Evolutionary conservation across 1,140 invertebrate genomes (phyloP).

Genomic region (Microplitis mediator): DNA sequence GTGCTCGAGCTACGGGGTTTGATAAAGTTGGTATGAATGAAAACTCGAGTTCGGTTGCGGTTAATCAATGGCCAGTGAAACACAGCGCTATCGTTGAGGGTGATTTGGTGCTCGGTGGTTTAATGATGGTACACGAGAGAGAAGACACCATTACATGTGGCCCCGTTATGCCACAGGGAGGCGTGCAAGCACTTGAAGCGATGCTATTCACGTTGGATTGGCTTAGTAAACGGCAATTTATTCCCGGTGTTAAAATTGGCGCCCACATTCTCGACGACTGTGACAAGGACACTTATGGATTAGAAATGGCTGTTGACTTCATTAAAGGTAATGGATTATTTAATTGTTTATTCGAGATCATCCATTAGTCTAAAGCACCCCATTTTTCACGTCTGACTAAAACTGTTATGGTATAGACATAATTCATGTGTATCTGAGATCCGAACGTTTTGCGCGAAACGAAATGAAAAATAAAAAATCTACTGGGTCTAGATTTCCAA

Average conservation of each 20-base stretch:
- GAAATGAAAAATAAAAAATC: no score
- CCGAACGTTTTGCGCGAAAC: no score
- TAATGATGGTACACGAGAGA: conserved; percentile 95
- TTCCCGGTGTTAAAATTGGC: conserved; percentile 82
- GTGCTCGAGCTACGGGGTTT: not conserved
- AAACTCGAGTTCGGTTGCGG: conserved; percentile 26
- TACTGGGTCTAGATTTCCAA: no score
- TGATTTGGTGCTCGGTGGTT: conserved; percentile 81
- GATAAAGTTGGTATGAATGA: not conserved
- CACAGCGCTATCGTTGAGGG: conserved; percentile 85
- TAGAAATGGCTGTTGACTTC: conserved; percentile 96
- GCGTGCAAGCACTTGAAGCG: conserved; percentile 87
- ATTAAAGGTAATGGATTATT: conserved; percentile 82
- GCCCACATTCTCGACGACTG: conserved; percentile 93
- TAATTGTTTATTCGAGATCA: not conserved
- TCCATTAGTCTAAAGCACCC: no score
- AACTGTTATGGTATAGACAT: no score
- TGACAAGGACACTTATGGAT: conserved; percentile 94
- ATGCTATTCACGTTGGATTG: conserved; percentile 91
- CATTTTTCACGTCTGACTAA: not conserved
- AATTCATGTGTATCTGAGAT: no score
- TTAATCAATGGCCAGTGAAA: conserved; percentile 79
- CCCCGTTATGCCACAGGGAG: conserved; percentile 93
- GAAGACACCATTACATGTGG: conserved; percentile 84
- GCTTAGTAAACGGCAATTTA: conserved; percentile 71